Base-by-base conservation (phyloP, 2,113 vertebrate species). In the Tauraco erythrolophus region DNA sequence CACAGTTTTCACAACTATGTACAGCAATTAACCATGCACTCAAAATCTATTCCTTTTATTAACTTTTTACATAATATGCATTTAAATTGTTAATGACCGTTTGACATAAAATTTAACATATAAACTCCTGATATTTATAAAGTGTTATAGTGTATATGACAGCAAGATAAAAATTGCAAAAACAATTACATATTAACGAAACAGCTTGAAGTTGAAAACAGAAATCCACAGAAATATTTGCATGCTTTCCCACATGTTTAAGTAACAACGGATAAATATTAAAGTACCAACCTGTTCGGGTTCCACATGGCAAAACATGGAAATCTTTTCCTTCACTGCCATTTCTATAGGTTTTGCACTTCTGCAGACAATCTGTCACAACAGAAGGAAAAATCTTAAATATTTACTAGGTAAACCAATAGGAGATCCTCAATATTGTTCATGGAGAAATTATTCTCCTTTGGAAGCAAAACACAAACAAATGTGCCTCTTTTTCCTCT, bases 281-380 rank as follows among this genome's bases (percentile, higher is more conserved):
- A 5, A 92, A 87, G 24, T 61, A 98, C 98, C 92, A 56, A 98
- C 98, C 98, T 98, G 98, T 88, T 98, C 98, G 65, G 98, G 98
- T 45, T 98, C 98, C 92, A 98, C 98, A 4, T 98, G 98, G 84
- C 98, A 98, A 96, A 98, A 98, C 98, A 98, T 98, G 45, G 98
- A 98, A 91, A 98, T 98, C 95, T 98, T 98, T 96, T 98, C 98
- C 94, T 98, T 98, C 76, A 98, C 98, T 3, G 98, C 97, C 98
- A 98, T 98, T 88, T 98, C 98, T 37, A 98, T 98, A 60, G 98
- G 98, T 31, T 97, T 98, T 43, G 98, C 94, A 94, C 98, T 98
- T 92, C 98, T 98, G 95, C 98, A 98, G 50, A 98, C 96, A 48
- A 98, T 98, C 98, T 98, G 96, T 94, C 21, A 68, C 60, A 88